Percentiles rank a stretch among this genome's conserved stretches.
phyloP scores from a whole-genome alignment of 2,888 invertebrate species.

The Helleia helle region DNA sequence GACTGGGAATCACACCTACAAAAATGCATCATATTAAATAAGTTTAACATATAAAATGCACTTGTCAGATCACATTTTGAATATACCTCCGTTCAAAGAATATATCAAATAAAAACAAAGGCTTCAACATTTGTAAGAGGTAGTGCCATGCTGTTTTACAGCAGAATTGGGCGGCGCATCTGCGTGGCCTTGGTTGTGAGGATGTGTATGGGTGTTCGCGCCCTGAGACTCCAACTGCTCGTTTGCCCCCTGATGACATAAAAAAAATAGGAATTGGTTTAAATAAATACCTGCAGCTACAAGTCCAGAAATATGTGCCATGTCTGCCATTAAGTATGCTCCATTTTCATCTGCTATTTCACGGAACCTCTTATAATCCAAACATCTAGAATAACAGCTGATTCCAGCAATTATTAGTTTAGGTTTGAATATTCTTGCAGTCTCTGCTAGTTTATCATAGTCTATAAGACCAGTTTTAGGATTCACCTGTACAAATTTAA shows the following conservation, averaged over 20 bases:
- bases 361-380: constrained; percentile 93
- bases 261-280: too few species aligned
- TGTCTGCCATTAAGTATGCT: constrained; percentile 93
- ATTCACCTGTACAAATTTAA: constrained; percentile 65
- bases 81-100: too few species aligned
- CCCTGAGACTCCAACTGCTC: too few species aligned
- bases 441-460: constrained; percentile 89
- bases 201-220: too few species aligned
- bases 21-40: constrained; percentile 9
- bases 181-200: too few species aligned
- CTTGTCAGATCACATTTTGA: too few species aligned
- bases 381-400: constrained; percentile 93
- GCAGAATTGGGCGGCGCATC: too few species aligned
- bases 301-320: constrained; percentile 96
- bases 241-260: too few species aligned
- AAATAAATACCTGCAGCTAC: constrained; percentile 88
- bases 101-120: too few species aligned
- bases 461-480: constrained; percentile 90
- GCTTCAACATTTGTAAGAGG: too few species aligned
- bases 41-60: neutral
- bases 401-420: constrained; percentile 94
- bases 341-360: constrained; percentile 88
- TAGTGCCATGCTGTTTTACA: too few species aligned
- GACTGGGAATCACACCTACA: constrained; percentile 85
- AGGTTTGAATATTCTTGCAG: constrained; percentile 91